Evolutionary conservation across 2,888 invertebrate species (phyloP), one percentile per base, ranked within the genome.

Genomic region (Heterodera filipjevi): DNA sequence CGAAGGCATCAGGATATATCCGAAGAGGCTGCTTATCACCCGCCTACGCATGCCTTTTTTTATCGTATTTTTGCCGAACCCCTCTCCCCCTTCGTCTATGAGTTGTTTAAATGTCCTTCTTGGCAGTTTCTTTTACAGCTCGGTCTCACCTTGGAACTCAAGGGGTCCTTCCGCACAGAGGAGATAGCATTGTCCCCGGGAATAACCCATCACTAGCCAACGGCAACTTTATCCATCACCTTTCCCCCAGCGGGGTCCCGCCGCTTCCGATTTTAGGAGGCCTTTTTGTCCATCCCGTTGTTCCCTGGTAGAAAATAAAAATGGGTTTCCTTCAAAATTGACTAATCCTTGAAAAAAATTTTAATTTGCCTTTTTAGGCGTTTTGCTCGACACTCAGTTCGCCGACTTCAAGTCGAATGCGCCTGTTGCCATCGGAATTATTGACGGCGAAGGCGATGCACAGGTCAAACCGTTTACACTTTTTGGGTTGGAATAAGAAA

Each of bases 41-140:
- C n/a, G 71, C 71, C 12, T 44, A 71, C 33, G 71, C 46, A 3
- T 71, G 71, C 10, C 32, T 71, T 8, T 71, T 46, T 8, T 71
- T n/a, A 71, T 12, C 27, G 71, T 14, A 6, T 71, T 3, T 71
- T 22, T 32, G 71, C 71, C 1, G 27, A 32, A 33, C 71, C 71
- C 27, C 30, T 30, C 8, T 32, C 71, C 14, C 27, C 27, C 1
- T 53, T 49, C 12, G 71, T 30, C 1, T 71, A 32, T 30, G 71
- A 71, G 32, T 3, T 71, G 1, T n/a, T 71, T 1, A n/a, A 32
- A n/a, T 71, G 71, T 2, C 71, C 71, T 3, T 8, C 71, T 5
- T 71, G 71, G 71, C 71, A 71, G 33, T 71, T 71, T 3, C 30
- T 2, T n/a, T 14, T 71, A 8, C n/a, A 71, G 10, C 27, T 71